Base-by-base conservation (phyloP, 2,113 vertebrate genomes). In the Scomber colias region DNA sequence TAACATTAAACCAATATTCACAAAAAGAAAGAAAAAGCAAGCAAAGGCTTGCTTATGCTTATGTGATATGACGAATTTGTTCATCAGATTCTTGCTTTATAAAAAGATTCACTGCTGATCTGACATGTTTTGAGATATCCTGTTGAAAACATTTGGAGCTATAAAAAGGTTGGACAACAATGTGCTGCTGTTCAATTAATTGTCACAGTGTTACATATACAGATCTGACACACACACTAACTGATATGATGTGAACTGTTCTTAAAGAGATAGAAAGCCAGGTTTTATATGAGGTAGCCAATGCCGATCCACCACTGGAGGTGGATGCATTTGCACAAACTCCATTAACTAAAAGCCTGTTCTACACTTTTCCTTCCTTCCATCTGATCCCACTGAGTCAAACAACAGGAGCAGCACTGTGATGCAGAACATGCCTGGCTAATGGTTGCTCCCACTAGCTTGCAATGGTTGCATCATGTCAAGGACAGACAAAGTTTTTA, bases 371-470 rank as follows among this genome's bases (percentile, higher is more conserved):
- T 74, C n/a, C 45, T 48, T 69, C 17, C 51, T 71, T 80, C 67
- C 16, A 71, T 80, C 50, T 68, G 69, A 75, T 62, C 67, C 46
- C 16, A 30, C 48, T 75, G 19, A 65, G 24, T 27, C 45, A 50
- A 24, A 30, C 30, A 57, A 40, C 13, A 75, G 71, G 46, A 64
- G 70, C 51, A 50, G 13, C 3, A 19, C 45, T 84, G 57, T 60
- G 57, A 86, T 84, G 64, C 66, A 77, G 57, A 82, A 56, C 40
- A 79, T 64, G 59, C 54, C 83, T 65, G 59, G 17, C 35, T 77
- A 69, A 79, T 60, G 64, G 65, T 40, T 69, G 35, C 66, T 74
- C 45, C 55, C 50, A 21, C 3, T 77, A 24, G 48, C 66, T 81
- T 17, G 17, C 24, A 50, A 27, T 24, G 27, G 54, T 66, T 70